Evolutionary conservation across 2,888 invertebrate species (phyloP), one percentile per base, ranked within the genome.

Genomic region (Trichopoda pennipes): DNA sequence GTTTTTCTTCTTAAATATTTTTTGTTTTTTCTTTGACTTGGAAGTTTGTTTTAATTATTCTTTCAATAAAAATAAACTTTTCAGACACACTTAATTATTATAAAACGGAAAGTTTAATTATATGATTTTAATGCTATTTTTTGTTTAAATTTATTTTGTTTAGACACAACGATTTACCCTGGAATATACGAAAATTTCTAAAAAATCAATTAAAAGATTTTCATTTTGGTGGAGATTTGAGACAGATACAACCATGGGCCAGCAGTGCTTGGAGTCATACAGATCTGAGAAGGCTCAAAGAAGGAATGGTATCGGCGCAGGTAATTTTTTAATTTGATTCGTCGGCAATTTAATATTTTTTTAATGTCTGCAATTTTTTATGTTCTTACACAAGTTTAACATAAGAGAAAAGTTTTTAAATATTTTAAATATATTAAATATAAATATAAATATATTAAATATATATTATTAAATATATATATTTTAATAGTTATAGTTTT

Each of bases 211-310:
- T 93, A 84, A 91, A 92, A 72, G 92, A 93, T 80, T 93, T 93
- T 86, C 92, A 93, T 86, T 94, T 94, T 87, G 93, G 93, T 85
- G 94, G 93, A 88, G 94, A 95, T 88, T 91, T 95, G 84, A 92
- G 94, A 80, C 94, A 94, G 78, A 92, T 95, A 88, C 93, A 93
- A 51, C 95, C 95, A n/a, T 95, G 95, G 95, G 94, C 94, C 58
- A 93, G 93, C 83, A 94, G 94, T 88, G 94, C 93, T 75, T 95
- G 95, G 95, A 95, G 95, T 86, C 96, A 96, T 89, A 96, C 96
- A 8, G 96, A 96, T 88, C 92, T 96, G 86, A 94, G 94, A 23
- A 92, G 96, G 68, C 90, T 96, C 84, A 94, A 94, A 84, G 93
- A 94, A 89, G 96, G 96, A 83, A 93, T 94, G 92, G 93, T 96